Base-by-base conservation (phyloP, 1,140 invertebrate species). In the Rhizoglyphus robini region DNA sequence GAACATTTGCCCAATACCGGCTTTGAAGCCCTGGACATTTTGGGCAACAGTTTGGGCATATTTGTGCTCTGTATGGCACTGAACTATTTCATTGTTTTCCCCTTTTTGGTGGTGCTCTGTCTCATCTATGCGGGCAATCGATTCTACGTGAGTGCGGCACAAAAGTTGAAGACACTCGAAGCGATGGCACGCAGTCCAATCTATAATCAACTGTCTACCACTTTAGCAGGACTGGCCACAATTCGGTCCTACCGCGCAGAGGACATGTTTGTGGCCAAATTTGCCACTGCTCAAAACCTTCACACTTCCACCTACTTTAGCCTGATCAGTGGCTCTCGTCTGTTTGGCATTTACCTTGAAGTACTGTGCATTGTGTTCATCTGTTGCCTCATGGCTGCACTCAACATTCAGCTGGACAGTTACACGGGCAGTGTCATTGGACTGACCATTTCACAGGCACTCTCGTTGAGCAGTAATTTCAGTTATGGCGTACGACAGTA, bases 101-200 rank as follows among this genome's bases (percentile, higher is more conserved):
- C 88, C 0, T 85, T 86, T 0, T 4, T 82, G 13, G 71, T 86
- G 20, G 79, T 93, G 29, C 79, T 79, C 0, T 65, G 84, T 0
- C 74, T 89, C 23, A 90, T 91, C 76, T 83, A 86, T 69, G 77
- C 83, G 3, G 76, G 91, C 46, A 75, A 88, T 38, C 77, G 80
- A 62, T 84, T 90, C 73, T 95, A 92, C 74, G 76, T 95, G 25
- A 79, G 79, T 25, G 88, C 89, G 0, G 88, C 87, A 25, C 79
- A 89, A 65, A 88, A 86, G 76, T 79, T 94, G n/a, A 93, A 94
- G 76, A 81, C 90, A 66, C 79, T 94, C 3, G 66, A 67, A 57
- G 67, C 8, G 4, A 54, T 48, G 77, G 76, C 73, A 32, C 72
- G 79, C 23, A 79, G 77, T 69, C 80, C 80, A 4, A 74, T 81